Conservation (phyloP, 2,888 invertebrate genomes). For the Drosophila quasianomalipes region DNA sequence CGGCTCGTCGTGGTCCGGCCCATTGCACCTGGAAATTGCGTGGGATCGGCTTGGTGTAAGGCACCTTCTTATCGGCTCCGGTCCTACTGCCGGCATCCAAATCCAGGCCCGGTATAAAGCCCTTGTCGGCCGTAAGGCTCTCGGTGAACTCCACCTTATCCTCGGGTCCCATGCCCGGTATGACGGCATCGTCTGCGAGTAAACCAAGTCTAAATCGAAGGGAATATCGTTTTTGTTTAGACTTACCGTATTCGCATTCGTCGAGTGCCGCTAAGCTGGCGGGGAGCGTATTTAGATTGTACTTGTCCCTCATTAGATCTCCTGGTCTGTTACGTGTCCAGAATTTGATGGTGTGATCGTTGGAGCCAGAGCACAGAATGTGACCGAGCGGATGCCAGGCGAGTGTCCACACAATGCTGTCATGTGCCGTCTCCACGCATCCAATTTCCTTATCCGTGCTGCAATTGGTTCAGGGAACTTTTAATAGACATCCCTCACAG, state of each 20-base stretch:
- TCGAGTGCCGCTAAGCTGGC: constrained; percentile 91
- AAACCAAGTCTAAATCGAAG: neutral
- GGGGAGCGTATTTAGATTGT: constrained; percentile 96
- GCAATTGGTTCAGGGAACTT: neutral
- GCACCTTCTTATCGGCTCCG: constrained; percentile 92
- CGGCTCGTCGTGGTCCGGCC: constrained; percentile 91
- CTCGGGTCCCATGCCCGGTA: constrained; percentile 99
- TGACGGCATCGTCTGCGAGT: constrained; percentile 89
- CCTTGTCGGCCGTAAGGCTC: constrained; percentile 87
- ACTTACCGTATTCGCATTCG: constrained; percentile 89
- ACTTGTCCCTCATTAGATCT: constrained; percentile 99
- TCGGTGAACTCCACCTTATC: constrained; percentile 93
- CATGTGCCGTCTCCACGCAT: constrained; percentile 99
- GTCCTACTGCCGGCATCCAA: constrained; percentile 88
- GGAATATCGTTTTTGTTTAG: neutral
- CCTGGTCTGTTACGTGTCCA: constrained; percentile 99
- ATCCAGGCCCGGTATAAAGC: constrained; percentile 94
- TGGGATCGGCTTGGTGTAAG: constrained; percentile 98
- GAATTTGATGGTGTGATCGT: constrained; percentile 99
- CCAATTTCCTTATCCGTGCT: constrained; percentile 99
- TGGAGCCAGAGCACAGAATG: constrained; percentile 99
- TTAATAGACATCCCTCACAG: neutral
- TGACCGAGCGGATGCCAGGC: constrained; percentile 99
- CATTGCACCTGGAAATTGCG: constrained; percentile 98
- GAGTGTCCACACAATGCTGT: constrained; percentile 99